Conservation (phyloP, 2,888 invertebrate species). For the Acanthosepion pharaonis region DNA sequence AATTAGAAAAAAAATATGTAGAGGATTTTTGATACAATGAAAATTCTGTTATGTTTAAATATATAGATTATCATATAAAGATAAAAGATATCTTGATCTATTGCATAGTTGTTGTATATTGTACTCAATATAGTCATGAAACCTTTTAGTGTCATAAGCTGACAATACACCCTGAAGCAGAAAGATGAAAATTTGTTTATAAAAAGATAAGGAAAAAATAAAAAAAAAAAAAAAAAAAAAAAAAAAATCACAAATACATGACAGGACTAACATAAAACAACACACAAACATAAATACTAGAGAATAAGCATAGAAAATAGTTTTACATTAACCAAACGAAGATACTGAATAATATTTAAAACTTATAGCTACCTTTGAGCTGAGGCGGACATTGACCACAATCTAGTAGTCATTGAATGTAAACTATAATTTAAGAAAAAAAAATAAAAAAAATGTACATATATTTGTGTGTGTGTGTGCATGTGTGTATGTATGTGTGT, state of each 20-base stretch:
- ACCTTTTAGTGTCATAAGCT: background rate
- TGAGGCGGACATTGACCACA: constrained; percentile 33
- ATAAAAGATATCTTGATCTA: background rate
- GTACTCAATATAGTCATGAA: background rate
- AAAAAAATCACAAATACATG: background rate
- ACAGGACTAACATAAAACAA: background rate
- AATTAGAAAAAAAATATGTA: background rate
- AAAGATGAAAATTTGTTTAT: background rate
- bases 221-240: background rate
- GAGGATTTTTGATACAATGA: background rate
- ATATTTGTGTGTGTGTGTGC: background rate
- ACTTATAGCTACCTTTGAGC: constrained; percentile 23
- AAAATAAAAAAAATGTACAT: background rate
- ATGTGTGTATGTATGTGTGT: background rate
- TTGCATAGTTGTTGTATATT: background rate
- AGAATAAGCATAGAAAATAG: constrained; percentile 20
- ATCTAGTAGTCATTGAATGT: constrained; percentile 14
- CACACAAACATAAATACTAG: background rate
- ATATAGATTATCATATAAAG: background rate
- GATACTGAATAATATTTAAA: background rate
- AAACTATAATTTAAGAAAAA: constrained; percentile 8
- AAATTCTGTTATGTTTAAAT: background rate
- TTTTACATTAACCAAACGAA: background rate
- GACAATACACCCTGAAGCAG: background rate
- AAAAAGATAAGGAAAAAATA: background rate